Percentiles rank a stretch among this genome's conserved stretches.
Conservation (phyloP, 2,888 invertebrate genomes). For the Pheosia gnoma region DNA sequence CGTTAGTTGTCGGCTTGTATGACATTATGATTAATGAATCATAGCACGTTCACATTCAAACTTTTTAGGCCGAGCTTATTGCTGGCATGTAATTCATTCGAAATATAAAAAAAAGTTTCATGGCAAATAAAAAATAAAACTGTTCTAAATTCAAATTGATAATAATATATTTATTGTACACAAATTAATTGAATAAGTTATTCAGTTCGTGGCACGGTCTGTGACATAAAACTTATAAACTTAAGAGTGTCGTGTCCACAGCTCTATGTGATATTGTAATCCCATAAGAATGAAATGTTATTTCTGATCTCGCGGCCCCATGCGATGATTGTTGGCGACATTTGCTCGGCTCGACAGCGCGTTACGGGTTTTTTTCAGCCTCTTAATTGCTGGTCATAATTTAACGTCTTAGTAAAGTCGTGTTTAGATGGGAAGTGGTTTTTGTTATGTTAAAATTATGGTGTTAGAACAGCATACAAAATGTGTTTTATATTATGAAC, state of each 20-base stretch:
- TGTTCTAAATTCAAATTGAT: background rate
- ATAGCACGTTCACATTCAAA: conserved; percentile 19
- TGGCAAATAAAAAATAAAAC: conserved; percentile 5
- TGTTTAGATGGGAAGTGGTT: conserved; percentile 31
- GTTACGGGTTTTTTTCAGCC: conserved; percentile 62
- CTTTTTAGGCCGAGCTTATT: conserved; percentile 13
- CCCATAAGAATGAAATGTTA: conserved; percentile 43
- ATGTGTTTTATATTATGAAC: too few species aligned
- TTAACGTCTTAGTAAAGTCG: conserved; percentile 33
- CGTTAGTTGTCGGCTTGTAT: conserved; percentile 15
- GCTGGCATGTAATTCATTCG: background rate
- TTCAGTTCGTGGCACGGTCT: conserved; percentile 8
- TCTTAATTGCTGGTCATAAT: conserved; percentile 73
- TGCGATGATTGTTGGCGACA: conserved; percentile 68
- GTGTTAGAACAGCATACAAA: background rate
- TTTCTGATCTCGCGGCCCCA: conserved; percentile 68
- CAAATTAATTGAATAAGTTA: conserved; percentile 9
- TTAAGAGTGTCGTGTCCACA: conserved; percentile 34
- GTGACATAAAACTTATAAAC: conserved; percentile 15
- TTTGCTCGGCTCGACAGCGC: conserved; percentile 47
- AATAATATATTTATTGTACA: conserved; percentile 13
- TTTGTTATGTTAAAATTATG: conserved; percentile 21
- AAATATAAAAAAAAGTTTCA: background rate
- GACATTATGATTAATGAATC: conserved; percentile 27
- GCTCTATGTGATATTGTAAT: conserved; percentile 48